phyloP scores from a whole-genome alignment of 2,113 vertebrate genomes.

The Pangasianodon gigas region DNA sequence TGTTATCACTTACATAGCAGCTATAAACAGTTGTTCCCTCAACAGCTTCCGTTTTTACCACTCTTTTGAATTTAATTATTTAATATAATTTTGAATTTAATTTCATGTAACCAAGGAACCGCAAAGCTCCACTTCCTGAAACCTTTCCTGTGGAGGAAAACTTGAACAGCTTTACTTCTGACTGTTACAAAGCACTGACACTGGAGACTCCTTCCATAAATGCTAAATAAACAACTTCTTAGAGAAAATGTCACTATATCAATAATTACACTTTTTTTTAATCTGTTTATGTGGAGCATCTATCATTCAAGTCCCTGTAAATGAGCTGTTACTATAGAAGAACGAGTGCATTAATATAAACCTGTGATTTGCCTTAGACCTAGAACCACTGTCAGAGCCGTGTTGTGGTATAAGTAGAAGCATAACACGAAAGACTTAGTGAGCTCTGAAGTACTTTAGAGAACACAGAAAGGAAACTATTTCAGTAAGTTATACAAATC shows the following conservation, averaged over 20 bases:
- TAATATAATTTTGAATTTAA: no score
- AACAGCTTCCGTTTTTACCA: background rate
- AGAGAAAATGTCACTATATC: background rate
- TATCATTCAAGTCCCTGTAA: background rate
- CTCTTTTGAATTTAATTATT: background rate
- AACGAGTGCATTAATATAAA: background rate
- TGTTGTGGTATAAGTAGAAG: background rate
- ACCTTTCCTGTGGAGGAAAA: background rate
- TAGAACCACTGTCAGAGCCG: background rate
- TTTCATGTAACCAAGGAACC: no score
- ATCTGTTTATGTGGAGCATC: background rate
- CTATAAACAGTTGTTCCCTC: background rate
- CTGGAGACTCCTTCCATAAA: background rate
- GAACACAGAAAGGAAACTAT: background rate
- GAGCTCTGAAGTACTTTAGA: background rate
- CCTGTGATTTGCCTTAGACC: background rate
- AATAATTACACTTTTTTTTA: background rate
- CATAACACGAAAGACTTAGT: background rate
- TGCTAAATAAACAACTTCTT: background rate
- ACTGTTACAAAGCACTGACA: background rate
- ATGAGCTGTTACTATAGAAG: background rate
- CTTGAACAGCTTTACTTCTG: background rate
- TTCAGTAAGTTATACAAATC: background rate
- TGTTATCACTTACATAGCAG: background rate
- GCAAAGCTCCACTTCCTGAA: background rate